Conservation (phyloP, 2,113 vertebrate species). For the Progne subis region DNA sequence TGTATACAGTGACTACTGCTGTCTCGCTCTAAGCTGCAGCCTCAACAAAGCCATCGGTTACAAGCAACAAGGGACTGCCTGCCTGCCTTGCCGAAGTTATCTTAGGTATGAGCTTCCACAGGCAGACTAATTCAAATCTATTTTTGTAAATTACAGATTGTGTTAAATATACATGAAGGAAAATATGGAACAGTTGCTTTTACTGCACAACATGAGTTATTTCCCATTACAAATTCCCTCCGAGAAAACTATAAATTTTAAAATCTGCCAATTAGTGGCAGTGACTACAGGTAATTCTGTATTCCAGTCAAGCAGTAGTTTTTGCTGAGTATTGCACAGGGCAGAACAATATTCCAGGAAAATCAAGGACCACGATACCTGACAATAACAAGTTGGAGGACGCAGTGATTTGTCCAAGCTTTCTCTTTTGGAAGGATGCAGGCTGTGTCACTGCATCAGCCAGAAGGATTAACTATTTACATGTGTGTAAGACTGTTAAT, state of each 20-base stretch:
- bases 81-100: not conserved
- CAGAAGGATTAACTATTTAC: not conserved
- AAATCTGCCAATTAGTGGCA: slow-evolving; percentile 8
- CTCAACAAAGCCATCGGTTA: not conserved
- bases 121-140: slow-evolving; percentile 14
- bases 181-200: slow-evolving; percentile 12
- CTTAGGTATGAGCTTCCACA: not conserved
- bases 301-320: not conserved
- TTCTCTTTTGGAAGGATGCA: not conserved
- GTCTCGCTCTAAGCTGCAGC: not conserved
- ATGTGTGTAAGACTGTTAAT: not conserved
- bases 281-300: not conserved
- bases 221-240: not conserved
- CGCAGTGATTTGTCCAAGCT: not conserved
- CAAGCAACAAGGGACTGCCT: not conserved
- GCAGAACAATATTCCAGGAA: not conserved
- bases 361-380: not conserved
- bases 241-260: not conserved
- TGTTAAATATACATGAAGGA: slow-evolving; percentile 39
- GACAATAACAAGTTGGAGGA: not conserved
- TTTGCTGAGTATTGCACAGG: not conserved
- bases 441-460: not conserved
- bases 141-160: slow-evolving; percentile 39
- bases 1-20: not conserved
- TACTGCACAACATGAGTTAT: slow-evolving; percentile 11